phyloP scores from a whole-genome alignment of 2,113 vertebrate genomes.

The Salvelinus alpinus region DNA sequence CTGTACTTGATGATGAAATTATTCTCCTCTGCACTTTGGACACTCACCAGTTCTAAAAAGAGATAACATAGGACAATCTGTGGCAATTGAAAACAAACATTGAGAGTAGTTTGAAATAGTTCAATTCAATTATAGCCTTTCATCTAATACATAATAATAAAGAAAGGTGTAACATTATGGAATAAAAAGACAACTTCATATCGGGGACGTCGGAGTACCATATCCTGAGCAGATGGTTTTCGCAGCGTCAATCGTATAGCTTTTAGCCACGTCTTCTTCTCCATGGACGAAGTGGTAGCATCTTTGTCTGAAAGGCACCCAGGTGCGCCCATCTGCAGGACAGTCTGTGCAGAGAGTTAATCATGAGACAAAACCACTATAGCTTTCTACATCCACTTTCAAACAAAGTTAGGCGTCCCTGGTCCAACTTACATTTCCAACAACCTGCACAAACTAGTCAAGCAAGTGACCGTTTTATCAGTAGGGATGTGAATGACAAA shows the following conservation, averaged over 20 bases:
- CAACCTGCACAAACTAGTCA: too few species aligned
- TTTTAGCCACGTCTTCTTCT: conserved; percentile 66
- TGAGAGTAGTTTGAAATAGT: neutral
- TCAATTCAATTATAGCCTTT: too few species aligned
- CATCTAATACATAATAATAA: neutral
- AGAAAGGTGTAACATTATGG: conserved; percentile 8
- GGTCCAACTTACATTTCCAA: too few species aligned
- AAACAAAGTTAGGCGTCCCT: too few species aligned
- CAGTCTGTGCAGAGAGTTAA: conserved; percentile 61
- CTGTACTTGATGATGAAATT: conserved; percentile 67
- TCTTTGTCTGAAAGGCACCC: conserved; percentile 63
- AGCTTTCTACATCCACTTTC: too few species aligned
- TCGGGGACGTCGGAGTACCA: conserved; percentile 42
- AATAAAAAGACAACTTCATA: neutral
- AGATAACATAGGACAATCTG: conserved; percentile 12
- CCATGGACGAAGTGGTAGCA: conserved; percentile 79
- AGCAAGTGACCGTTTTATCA: too few species aligned
- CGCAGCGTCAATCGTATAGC: conserved; percentile 64
- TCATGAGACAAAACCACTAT: neutral
- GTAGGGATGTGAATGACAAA: too few species aligned
- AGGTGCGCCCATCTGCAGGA: conserved; percentile 74
- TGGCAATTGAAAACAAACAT: neutral
- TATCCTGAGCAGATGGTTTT: conserved; percentile 58
- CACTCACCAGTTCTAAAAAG: conserved; percentile 66
- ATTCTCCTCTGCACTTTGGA: conserved; percentile 68